These are phyloP conservation scores for Araneus ventricosus DNA, from an alignment of 1,140 invertebrate genomes.

Conservation along the genomic window DNA sequence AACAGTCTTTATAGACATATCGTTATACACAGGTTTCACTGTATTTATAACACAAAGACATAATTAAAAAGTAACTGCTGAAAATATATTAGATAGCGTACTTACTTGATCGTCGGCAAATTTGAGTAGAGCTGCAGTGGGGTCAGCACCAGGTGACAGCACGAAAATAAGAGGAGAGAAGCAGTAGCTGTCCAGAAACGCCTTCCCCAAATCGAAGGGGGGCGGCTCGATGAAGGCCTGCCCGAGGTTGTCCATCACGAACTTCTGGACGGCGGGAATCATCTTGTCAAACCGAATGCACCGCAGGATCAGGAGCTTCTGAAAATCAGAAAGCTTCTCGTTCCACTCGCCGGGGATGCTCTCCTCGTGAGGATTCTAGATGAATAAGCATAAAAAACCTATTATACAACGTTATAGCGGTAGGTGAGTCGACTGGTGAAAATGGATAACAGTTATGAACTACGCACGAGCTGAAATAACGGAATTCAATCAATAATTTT, in stretches of 20 bases:
- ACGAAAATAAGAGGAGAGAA: slow-evolving; percentile 82
- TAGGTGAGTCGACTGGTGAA: too few relatives aligned
- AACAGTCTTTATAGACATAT: too few relatives aligned
- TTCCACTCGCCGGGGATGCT: slow-evolving; percentile 79
- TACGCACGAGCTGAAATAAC: too few relatives aligned
- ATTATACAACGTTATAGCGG: too few relatives aligned
- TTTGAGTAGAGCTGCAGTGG: slow-evolving; percentile 82
- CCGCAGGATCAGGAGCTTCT: slow-evolving; percentile 81
- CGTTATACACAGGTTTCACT: too few relatives aligned
- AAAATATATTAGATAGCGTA: too few relatives aligned
- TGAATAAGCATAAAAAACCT: not conserved
- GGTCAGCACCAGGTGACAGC: slow-evolving; percentile 83
- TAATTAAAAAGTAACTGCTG: too few relatives aligned
- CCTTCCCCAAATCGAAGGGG: slow-evolving; percentile 82
- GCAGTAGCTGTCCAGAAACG: slow-evolving; percentile 82
- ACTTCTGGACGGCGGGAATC: slow-evolving; percentile 88
- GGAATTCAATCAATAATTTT: too few relatives aligned
- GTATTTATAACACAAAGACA: too few relatives aligned
- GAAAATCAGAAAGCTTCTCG: slow-evolving; percentile 80
- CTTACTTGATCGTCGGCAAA: slow-evolving; percentile 82
- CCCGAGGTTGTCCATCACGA: slow-evolving; percentile 82
- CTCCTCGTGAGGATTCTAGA: slow-evolving; percentile 80
- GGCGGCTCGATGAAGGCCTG: slow-evolving; percentile 82
- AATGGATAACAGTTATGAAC: too few relatives aligned
- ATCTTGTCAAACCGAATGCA: slow-evolving; percentile 85